These are phyloP conservation scores for Mimumesa dahlbomi DNA, from an alignment of 2,888 invertebrate genomes.

Conservation along the genomic window DNA sequence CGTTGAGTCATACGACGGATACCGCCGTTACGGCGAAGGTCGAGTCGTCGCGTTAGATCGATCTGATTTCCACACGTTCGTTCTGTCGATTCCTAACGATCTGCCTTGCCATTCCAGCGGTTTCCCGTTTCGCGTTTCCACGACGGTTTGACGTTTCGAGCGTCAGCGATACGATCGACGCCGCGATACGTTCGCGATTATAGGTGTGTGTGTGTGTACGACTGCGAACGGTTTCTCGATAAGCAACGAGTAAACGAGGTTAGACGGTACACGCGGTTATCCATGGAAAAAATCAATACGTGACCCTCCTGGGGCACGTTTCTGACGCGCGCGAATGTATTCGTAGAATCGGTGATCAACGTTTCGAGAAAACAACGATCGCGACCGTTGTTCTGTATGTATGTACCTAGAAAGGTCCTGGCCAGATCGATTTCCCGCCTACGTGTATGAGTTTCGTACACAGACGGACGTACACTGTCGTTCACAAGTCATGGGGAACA, in stretches of 20 bases:
- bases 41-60: slow-evolving; percentile 41
- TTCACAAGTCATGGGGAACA: too few relatives aligned
- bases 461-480: not conserved
- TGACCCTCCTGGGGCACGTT: slow-evolving; percentile 54
- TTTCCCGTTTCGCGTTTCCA: too few relatives aligned
- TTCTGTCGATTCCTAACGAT: too few relatives aligned
- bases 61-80: too few relatives aligned
- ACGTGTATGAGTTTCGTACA: not conserved
- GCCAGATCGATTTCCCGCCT: slow-evolving; percentile 56
- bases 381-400: slow-evolving; percentile 7
- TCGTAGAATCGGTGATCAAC: slow-evolving; percentile 54
- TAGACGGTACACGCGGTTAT: slow-evolving; percentile 70
- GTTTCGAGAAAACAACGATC: slow-evolving; percentile 34
- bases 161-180: slow-evolving; percentile 32
- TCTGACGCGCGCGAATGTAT: slow-evolving; percentile 50
- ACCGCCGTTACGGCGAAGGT: slow-evolving; percentile 29
- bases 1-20: slow-evolving; percentile 35
- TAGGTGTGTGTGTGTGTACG: too few relatives aligned
- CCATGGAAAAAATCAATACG: slow-evolving; percentile 78
- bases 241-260: slow-evolving; percentile 62
- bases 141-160: not conserved
- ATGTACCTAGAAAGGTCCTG: slow-evolving; percentile 8
- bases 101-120: too few relatives aligned
- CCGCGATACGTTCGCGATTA: slow-evolving; percentile 34
- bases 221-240: slow-evolving; percentile 17